Percentiles rank a stretch among this genome's conserved stretches.
These are phyloP conservation scores for Halichondria panicea DNA, from an alignment of 37 sponge, comb jelly and placozoan species.

Conservation along the genomic window DNA sequence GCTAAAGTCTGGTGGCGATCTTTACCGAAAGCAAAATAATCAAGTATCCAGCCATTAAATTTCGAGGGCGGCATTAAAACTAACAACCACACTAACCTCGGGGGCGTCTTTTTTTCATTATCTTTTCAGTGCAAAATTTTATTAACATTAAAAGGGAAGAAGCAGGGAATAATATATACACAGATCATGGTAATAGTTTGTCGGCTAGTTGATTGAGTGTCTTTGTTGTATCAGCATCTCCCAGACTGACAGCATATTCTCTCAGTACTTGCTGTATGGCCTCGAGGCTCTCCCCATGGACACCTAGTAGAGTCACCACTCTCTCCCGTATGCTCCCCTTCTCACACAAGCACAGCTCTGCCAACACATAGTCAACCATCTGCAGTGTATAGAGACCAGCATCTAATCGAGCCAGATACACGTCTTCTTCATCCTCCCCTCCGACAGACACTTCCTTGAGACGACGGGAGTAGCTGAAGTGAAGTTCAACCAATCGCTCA, in stretches of 20 bases:
- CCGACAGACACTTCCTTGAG: constrained; percentile 28
- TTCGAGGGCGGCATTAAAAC: too few relatives aligned
- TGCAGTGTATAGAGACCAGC: constrained; percentile 95
- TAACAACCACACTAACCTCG: too few relatives aligned
- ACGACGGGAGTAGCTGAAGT: constrained; percentile 75
- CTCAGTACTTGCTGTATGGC: constrained; percentile 45
- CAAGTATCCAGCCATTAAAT: too few relatives aligned
- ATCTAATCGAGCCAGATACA: constrained; percentile 85
- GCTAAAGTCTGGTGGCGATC: too few relatives aligned
- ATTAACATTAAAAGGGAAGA: too few relatives aligned
- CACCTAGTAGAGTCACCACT: constrained; percentile 60
- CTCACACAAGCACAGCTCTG: constrained; percentile 64
- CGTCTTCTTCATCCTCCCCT: constrained; percentile 63
- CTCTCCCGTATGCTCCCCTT: constrained; percentile 28
- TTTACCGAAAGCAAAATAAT: too few relatives aligned
- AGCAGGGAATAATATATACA: too few relatives aligned
- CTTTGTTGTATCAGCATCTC: constrained; percentile 18
- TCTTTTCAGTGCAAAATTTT: too few relatives aligned
- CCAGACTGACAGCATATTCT: constrained; percentile 66
- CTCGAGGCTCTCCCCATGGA: constrained; percentile 61
- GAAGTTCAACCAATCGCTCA: constrained; percentile 93
- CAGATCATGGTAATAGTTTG: too few relatives aligned
- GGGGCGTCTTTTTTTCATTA: too few relatives aligned
- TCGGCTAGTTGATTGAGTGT: too few relatives aligned
- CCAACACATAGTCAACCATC: constrained; percentile 81